phyloP scores from a whole-genome alignment of 2,797 vertebrate genomes.

The Atherinosoma microstoma region DNA sequence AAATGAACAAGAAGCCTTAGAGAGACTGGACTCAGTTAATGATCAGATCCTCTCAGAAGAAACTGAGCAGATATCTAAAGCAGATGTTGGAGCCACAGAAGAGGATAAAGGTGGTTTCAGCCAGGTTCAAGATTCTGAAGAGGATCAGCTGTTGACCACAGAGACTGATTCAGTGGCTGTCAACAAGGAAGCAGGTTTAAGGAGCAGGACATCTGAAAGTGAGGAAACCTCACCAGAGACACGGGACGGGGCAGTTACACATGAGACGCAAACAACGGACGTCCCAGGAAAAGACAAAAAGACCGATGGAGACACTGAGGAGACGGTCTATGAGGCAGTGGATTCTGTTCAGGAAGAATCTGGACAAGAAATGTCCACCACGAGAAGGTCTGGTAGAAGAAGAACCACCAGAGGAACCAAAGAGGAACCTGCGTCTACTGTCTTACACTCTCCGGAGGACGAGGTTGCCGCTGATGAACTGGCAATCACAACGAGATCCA shows the following conservation, averaged over 20 bases:
- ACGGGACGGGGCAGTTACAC: not conserved
- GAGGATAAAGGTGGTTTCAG: constrained; percentile 26
- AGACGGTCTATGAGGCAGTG: constrained; percentile 15
- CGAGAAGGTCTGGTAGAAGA: constrained; percentile 25
- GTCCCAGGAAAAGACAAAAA: not conserved
- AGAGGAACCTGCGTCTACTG: not conserved
- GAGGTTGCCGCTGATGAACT: not conserved
- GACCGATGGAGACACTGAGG: not conserved
- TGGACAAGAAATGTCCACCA: not conserved
- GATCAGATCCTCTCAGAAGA: not conserved
- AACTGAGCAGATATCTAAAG: constrained; percentile 9
- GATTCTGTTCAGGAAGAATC: constrained; percentile 38
- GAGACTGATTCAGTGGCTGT: constrained; percentile 1
- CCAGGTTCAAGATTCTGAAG: constrained; percentile 52
- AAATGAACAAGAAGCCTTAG: constrained; percentile 43
- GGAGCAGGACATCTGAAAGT: constrained; percentile 7
- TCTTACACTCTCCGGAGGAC: constrained; percentile 59
- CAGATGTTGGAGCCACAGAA: constrained; percentile 4
- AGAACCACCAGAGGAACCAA: constrained; percentile 46
- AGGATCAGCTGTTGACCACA: constrained; percentile 26
- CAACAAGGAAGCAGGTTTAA: not conserved
- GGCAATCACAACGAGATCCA: not conserved
- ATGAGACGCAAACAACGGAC: constrained; percentile 2
- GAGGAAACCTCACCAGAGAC: constrained; percentile 32
- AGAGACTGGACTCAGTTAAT: constrained; percentile 23